Evolutionary conservation across 2,797 vertebrate genomes (phyloP).

Genomic region (Hoplostethus atlanticus): DNA sequence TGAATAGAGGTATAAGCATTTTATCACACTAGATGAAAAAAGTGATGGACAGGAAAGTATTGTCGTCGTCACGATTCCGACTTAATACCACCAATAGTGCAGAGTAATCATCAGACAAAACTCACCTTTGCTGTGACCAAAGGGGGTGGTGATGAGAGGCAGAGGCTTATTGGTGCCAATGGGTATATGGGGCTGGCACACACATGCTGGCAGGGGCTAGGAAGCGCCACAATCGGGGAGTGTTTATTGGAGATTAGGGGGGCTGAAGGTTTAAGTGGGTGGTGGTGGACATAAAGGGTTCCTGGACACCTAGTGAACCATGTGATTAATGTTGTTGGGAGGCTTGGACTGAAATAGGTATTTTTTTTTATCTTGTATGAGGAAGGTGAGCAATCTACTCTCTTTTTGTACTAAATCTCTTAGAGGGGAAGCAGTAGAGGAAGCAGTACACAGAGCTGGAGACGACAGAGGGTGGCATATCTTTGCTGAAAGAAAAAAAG

Average conservation of each 20-base stretch:
- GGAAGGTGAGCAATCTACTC: background rate
- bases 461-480: slow-evolving; percentile 46
- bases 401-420: slow-evolving; percentile 53
- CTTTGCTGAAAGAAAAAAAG: slow-evolving; percentile 56
- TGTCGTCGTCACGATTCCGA: slow-evolving; percentile 26
- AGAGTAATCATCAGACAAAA: slow-evolving; percentile 7
- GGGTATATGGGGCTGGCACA: slow-evolving; percentile 55
- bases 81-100: slow-evolving; percentile 48
- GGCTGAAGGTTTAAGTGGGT: slow-evolving; percentile 65
- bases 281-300: slow-evolving; percentile 63
- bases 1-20: background rate
- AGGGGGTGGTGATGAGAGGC: slow-evolving; percentile 12
- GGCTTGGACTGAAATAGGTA: background rate
- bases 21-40: background rate
- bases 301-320: slow-evolving; percentile 40
- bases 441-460: slow-evolving; percentile 40
- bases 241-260: slow-evolving; percentile 73
- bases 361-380: background rate
- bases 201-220: slow-evolving; percentile 55
- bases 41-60: slow-evolving; percentile 22
- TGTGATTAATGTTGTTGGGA: slow-evolving; percentile 32
- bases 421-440: slow-evolving; percentile 64
- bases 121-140: slow-evolving; percentile 61
- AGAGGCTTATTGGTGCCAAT: slow-evolving; percentile 64
- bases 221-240: slow-evolving; percentile 61